phyloP scores from a whole-genome alignment of 2,888 invertebrate species.

The Nomada fucata region DNA sequence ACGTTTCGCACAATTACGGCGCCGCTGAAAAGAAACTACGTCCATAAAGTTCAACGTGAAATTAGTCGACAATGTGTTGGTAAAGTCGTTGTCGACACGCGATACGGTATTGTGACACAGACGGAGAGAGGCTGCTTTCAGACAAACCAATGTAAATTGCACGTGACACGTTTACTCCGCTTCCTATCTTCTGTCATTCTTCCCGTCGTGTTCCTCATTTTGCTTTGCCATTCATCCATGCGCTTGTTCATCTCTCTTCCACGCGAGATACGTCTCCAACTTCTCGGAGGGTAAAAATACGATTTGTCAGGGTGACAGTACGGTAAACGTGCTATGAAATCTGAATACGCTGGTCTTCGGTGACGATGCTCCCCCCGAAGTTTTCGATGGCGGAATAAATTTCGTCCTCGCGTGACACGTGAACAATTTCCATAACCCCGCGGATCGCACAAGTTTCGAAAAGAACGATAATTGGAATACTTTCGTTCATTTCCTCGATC shows the following conservation, averaged over 20 bases:
- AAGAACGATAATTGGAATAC: neutral
- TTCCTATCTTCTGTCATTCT: neutral
- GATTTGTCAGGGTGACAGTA: conserved; percentile 61
- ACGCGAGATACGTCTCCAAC: conserved; percentile 15
- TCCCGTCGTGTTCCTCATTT: neutral
- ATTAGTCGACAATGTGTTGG: conserved; percentile 2
- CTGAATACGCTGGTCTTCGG: conserved; percentile 45
- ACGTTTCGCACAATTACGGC: neutral
- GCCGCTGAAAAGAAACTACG: no score
- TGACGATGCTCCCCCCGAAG: conserved; percentile 31
- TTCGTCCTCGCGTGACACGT: neutral
- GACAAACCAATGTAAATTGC: conserved; percentile 43
- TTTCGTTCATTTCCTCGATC: neutral
- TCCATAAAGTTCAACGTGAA: neutral
- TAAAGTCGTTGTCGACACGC: neutral
- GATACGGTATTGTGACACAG: conserved; percentile 15
- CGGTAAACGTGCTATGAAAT: conserved; percentile 63
- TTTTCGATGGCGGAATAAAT: conserved; percentile 49
- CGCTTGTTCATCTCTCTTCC: conserved; percentile 16
- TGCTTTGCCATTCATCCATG: conserved; percentile 25
- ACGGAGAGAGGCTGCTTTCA: conserved; percentile 5
- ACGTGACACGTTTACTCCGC: conserved; percentile 21
- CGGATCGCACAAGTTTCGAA: neutral
- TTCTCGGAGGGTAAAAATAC: conserved; percentile 56
- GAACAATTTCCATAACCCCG: conserved; percentile 8